phyloP scores from a whole-genome alignment of 2,113 vertebrate species.

The Capricornis sumatraensis region DNA sequence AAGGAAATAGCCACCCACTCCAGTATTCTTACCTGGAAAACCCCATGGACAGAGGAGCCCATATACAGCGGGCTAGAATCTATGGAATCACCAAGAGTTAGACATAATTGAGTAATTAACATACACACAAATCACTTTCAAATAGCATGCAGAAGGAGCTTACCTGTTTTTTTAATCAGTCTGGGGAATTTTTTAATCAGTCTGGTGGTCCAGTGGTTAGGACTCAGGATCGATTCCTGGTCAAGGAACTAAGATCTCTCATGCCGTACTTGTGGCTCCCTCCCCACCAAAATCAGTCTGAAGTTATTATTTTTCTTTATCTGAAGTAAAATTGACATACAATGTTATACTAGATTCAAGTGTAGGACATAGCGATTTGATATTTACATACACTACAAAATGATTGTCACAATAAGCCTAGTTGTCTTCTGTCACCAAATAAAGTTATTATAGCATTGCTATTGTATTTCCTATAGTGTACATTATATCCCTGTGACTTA shows the following conservation, averaged over 20 bases:
- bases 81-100: neutral
- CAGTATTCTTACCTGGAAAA: neutral
- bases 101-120: neutral
- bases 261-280: accelerated
- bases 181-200: neutral
- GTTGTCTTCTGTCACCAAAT: neutral
- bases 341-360: neutral
- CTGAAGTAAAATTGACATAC: neutral
- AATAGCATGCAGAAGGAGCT: neutral
- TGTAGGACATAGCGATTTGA: neutral
- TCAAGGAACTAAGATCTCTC: neutral
- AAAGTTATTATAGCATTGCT: neutral
- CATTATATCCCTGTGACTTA: neutral
- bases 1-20: neutral
- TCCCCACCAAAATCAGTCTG: neutral
- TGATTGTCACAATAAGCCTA: neutral
- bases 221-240: neutral
- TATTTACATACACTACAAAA: neutral
- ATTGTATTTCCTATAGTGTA: neutral
- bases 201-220: neutral
- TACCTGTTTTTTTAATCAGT: neutral
- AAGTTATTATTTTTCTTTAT: neutral
- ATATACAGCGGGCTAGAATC: neutral
- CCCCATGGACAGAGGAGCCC: neutral
- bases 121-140: neutral